phyloP scores from a whole-genome alignment of 2,888 invertebrate genomes.

The Aporophyla lueneburgensis region DNA sequence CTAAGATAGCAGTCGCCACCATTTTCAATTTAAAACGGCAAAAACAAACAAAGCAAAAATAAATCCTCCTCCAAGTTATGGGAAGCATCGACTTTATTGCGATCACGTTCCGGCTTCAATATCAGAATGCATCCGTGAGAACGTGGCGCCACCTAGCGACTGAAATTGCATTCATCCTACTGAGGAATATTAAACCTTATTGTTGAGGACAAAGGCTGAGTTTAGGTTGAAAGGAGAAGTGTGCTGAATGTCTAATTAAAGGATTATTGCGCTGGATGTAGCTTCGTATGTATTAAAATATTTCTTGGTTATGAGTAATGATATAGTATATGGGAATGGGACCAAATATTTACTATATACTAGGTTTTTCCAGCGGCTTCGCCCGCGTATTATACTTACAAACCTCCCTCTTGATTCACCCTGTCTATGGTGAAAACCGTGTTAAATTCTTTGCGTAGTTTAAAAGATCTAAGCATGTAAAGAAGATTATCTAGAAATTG shows the following conservation, averaged over 20 bases:
- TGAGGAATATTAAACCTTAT: conserved; percentile 30
- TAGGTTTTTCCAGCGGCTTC: too few species aligned
- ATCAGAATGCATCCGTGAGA: conserved; percentile 61
- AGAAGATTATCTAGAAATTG: too few species aligned
- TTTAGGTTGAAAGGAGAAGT: background rate
- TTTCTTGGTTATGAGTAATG: conserved; percentile 30
- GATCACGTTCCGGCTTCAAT: conserved; percentile 67
- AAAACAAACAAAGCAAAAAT: conserved; percentile 33
- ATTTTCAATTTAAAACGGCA: conserved; percentile 48
- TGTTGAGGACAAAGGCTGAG: accelerated
- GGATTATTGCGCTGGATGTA: conserved; percentile 35
- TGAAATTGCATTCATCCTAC: conserved; percentile 54
- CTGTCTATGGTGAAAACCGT: too few species aligned
- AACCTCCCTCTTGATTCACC: too few species aligned
- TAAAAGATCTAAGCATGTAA: too few species aligned
- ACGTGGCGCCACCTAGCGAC: conserved; percentile 52
- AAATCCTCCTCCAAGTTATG: conserved; percentile 33
- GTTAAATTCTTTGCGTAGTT: too few species aligned
- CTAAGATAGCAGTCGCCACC: background rate
- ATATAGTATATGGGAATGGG: background rate
- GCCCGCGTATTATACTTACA: too few species aligned
- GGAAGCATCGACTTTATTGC: conserved; percentile 50
- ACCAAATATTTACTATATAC: background rate
- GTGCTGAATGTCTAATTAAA: conserved; percentile 46
- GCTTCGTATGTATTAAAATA: conserved; percentile 31